Evolutionary conservation across 2,797 vertebrate species (phyloP).

Genomic region (Cynodonichthys magdalenae): DNA sequence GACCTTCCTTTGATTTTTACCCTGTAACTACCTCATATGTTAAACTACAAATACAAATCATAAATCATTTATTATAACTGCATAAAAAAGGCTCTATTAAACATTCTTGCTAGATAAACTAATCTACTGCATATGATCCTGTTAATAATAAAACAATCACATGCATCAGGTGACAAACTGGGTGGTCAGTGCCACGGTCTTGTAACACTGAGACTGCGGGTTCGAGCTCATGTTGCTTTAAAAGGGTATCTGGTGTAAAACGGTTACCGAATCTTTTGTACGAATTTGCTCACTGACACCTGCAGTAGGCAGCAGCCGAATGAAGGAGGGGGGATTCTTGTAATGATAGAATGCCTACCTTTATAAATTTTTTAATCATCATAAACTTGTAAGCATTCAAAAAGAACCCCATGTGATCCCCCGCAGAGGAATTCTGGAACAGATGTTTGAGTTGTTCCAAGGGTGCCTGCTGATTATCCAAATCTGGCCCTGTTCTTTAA

Average conservation of each 20-base stretch:
- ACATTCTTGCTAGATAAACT: background rate
- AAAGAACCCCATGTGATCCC: constrained; percentile 13
- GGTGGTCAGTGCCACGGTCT: too few species aligned
- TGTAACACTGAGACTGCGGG: too few species aligned
- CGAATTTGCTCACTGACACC: too few species aligned
- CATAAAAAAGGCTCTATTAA: constrained; percentile 16
- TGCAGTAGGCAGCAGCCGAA: too few species aligned
- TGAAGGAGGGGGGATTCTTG: too few species aligned
- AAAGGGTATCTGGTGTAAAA: too few species aligned
- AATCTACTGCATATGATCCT: background rate
- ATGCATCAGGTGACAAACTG: background rate
- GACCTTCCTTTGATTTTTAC: constrained; percentile 51
- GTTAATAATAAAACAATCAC: background rate
- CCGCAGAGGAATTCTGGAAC: constrained; percentile 50
- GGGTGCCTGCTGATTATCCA: constrained; percentile 47
- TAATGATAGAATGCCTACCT: too few species aligned
- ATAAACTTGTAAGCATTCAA: too few species aligned
- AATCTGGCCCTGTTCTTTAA: constrained; percentile 51
- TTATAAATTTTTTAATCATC: background rate
- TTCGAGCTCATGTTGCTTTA: too few species aligned
- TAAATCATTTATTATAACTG: constrained; percentile 55
- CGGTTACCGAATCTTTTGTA: too few species aligned
- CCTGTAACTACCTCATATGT: constrained; percentile 50
- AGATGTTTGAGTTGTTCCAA: constrained; percentile 43
- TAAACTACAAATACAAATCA: constrained; percentile 45